Percentiles rank a stretch among this genome's conserved stretches.
Conservation (phyloP, 2,113 vertebrate species). For the Siniperca chuatsi region DNA sequence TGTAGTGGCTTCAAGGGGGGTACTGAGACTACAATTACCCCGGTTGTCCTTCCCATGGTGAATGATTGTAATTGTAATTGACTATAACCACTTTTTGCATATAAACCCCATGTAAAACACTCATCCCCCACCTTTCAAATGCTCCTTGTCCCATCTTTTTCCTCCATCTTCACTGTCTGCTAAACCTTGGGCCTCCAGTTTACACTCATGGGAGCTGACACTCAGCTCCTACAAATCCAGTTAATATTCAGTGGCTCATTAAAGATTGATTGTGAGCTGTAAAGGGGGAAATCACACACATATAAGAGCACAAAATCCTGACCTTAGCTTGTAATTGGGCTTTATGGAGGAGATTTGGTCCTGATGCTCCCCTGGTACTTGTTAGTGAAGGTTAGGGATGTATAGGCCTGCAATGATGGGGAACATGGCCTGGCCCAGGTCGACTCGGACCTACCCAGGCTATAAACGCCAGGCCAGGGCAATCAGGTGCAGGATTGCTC, state of each 20-base stretch:
- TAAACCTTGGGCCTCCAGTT: constrained; percentile 69
- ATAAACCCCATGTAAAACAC: constrained; percentile 76
- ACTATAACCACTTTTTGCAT: constrained; percentile 83
- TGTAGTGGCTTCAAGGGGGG: constrained; percentile 67
- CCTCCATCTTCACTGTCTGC: constrained; percentile 51
- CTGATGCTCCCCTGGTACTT: constrained; percentile 72
- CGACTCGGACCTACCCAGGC: constrained; percentile 43
- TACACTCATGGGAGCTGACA: constrained; percentile 81
- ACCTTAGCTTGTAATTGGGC: constrained; percentile 80
- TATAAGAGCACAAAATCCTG: constrained; percentile 75
- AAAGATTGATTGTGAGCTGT: constrained; percentile 84
- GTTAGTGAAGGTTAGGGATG: constrained; percentile 65
- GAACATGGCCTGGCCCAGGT: constrained; percentile 30
- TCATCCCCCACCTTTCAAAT: constrained; percentile 62
- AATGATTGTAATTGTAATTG: constrained; percentile 86
- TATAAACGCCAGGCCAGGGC: constrained; percentile 75
- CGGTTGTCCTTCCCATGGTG: constrained; percentile 73
- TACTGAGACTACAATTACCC: constrained; percentile 65
- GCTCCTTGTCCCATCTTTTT: constrained; percentile 14
- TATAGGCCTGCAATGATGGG: constrained; percentile 29
- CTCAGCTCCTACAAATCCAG: constrained; percentile 80
- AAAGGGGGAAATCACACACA: constrained; percentile 77
- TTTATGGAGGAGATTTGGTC: constrained; percentile 72
- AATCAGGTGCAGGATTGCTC: constrained; percentile 79
- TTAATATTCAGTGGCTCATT: constrained; percentile 88